A percentile compares a stretch with the other conserved stretches of the same genome.
These are phyloP conservation scores for Mastacembelus armatus DNA, from an alignment of 2,797 vertebrate species.

Conservation along the genomic window DNA sequence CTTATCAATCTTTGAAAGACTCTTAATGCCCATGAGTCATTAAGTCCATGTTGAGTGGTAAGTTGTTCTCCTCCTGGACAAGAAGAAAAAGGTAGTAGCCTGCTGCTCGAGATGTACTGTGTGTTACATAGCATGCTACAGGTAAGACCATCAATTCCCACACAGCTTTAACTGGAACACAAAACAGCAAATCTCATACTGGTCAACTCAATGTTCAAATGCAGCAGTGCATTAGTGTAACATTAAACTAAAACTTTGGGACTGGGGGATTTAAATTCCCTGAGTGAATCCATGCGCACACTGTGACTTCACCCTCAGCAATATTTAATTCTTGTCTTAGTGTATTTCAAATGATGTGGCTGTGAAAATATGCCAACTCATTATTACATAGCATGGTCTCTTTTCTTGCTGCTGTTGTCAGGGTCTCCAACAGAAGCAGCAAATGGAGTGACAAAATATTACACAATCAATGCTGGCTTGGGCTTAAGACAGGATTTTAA, in stretches of 20 bases:
- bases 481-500: neutral
- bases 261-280: slow-evolving; percentile 60
- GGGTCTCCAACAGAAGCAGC: slow-evolving; percentile 19
- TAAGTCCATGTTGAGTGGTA: no score
- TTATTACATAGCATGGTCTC: slow-evolving; percentile 7
- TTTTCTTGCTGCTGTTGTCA: neutral
- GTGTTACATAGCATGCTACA: slow-evolving; percentile 2
- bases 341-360: slow-evolving; percentile 20
- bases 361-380: slow-evolving; percentile 1
- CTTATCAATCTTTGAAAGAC: no score
- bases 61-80: no score
- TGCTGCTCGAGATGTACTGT: neutral
- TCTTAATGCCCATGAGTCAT: no score
- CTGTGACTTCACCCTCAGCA: slow-evolving; percentile 14
- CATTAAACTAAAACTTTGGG: slow-evolving; percentile 55
- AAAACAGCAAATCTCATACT: slow-evolving; percentile 23
- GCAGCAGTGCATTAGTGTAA: slow-evolving; percentile 41
- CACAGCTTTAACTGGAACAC: slow-evolving; percentile 20
- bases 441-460: slow-evolving; percentile 8
- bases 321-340: slow-evolving; percentile 40
- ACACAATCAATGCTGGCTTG: neutral
- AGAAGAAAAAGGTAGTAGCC: neutral
- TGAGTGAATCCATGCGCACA: slow-evolving; percentile 32
- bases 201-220: slow-evolving; percentile 33
- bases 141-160: slow-evolving; percentile 19